Evolutionary conservation across 2,797 vertebrate species (phyloP).

Genomic region (Labroides dimidiatus): DNA sequence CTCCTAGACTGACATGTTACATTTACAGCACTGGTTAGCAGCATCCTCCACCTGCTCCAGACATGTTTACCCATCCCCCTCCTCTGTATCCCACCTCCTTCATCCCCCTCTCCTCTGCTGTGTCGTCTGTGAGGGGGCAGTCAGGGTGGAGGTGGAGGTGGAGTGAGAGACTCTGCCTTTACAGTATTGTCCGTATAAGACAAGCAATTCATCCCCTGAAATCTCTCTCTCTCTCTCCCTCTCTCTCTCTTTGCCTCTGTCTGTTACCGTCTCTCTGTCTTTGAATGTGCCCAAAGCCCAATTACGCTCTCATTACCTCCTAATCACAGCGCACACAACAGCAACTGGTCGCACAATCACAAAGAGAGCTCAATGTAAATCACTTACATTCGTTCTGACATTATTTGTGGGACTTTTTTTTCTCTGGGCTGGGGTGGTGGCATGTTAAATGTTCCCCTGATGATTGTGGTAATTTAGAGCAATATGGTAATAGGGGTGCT

Average conservation of each 20-base stretch:
- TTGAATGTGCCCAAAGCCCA: conserved; percentile 66
- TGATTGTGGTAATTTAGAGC: conserved; percentile 79
- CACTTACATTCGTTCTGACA: conserved; percentile 63
- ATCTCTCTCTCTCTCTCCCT: conserved; percentile 11
- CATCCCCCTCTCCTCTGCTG: conserved; percentile 43
- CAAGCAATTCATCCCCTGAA: conserved; percentile 72
- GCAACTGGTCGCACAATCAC: conserved; percentile 70
- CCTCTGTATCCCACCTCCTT: conserved; percentile 47
- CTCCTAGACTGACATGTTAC: conserved; percentile 44
- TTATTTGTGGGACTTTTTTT: conserved; percentile 62
- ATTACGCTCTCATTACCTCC: conserved; percentile 79
- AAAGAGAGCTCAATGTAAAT: conserved; percentile 73
- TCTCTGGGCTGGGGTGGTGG: conserved; percentile 61
- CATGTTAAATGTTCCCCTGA: conserved; percentile 78
- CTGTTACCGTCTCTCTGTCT: conserved; percentile 38
- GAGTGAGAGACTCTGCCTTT: conserved; percentile 48
- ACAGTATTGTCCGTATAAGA: conserved; percentile 45
- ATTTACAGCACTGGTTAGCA: conserved; percentile 43
- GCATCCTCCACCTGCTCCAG: conserved; percentile 67
- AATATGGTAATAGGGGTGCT: conserved; percentile 79
- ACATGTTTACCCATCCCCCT: conserved; percentile 68
- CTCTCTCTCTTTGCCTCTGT: conserved; percentile 44
- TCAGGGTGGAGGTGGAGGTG: conserved; percentile 49
- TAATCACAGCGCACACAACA: conserved; percentile 79
- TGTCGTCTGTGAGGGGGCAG: conserved; percentile 60